Evolutionary conservation across 2,888 invertebrate genomes (phyloP), one percentile per base, ranked within the genome.

Genomic region (Syritta pipiens): DNA sequence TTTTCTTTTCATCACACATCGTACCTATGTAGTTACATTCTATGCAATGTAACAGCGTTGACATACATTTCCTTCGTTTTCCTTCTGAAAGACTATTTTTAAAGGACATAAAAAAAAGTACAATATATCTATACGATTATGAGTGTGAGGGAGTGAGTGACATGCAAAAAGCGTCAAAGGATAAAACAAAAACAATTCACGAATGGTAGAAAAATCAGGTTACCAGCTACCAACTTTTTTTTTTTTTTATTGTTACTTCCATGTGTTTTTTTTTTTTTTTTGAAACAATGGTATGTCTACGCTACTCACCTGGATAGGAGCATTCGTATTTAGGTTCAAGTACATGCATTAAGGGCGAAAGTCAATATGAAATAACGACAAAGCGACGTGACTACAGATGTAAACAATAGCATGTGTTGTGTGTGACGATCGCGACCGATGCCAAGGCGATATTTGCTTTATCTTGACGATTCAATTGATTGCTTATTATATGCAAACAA

Each of bases 61-160:
- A 44, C 65, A 65, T 17, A 67, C 37, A 55, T 48, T 46, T 55
- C 32, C 28, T n/a, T n/a, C n/a, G n/a, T n/a, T n/a, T n/a, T n/a
- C n/a, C n/a, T n/a, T n/a, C n/a, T 20, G 26, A 44, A 49, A 28
- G 40, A 32, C 6, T 32, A 22, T 62, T 62, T 40, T 62, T 12
- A 67, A 68, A 57, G 51, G 44, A 53, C 40, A 46, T 51, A 40
- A 14, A 24, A 9, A 20, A 49, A 37, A 40, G 19, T 37, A 37
- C 37, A 37, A 17, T 7, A 28, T 14, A 44, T 20, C 24, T 22
- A 30, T 59, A 35, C 40, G 19, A 12, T 37, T 30, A 19, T 26
- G 10, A 5, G 4, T 48, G 24, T 24, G 22, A 10, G 32, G 28
- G 44, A 6, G n/a, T 17, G 22, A 26, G 2, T 10, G 10, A 32